These are phyloP conservation scores for Sericinus montela DNA, from an alignment of 2,888 invertebrate genomes.

Conservation along the genomic window DNA sequence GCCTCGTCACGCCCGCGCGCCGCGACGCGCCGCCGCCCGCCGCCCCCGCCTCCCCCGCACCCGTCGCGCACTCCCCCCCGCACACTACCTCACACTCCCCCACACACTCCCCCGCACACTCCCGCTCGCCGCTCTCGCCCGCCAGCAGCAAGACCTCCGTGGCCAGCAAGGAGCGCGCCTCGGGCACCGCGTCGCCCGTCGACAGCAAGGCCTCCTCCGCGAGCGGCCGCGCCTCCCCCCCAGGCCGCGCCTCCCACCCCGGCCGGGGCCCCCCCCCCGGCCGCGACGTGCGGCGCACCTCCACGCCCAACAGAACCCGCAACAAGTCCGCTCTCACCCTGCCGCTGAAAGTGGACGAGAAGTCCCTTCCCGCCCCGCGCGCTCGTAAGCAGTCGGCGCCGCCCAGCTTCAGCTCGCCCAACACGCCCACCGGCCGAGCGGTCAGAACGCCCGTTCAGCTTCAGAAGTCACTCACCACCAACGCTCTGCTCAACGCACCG, in stretches of 20 bases:
- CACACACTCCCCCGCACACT: slow-evolving; percentile 6
- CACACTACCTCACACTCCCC: slow-evolving; percentile 12
- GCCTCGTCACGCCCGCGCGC: slow-evolving; percentile 60
- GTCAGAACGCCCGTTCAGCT: slow-evolving; percentile 49
- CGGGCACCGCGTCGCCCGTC: slow-evolving; percentile 44
- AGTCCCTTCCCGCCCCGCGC: slow-evolving; percentile 28
- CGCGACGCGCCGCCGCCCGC: slow-evolving; percentile 16
- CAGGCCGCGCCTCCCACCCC: slow-evolving; percentile 45
- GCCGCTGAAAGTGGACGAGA: slow-evolving; percentile 39
- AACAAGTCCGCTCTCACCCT: slow-evolving; percentile 45
- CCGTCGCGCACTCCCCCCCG: slow-evolving; percentile 14
- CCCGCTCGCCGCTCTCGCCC: slow-evolving; percentile 31
- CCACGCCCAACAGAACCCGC: slow-evolving; percentile 44
- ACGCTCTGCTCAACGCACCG: slow-evolving; percentile 38
- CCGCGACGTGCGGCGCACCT: slow-evolving; percentile 38
- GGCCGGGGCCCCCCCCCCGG: slow-evolving; percentile 46
- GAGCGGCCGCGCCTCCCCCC: slow-evolving; percentile 48
- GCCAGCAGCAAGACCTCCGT: slow-evolving; percentile 42
- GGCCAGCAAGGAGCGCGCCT: slow-evolving; percentile 35
- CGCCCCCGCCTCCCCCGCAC: slow-evolving; percentile 19
- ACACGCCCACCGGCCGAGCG: slow-evolving; percentile 51
- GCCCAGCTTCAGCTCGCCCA: slow-evolving; percentile 42
- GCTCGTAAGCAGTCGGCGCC: slow-evolving; percentile 65
- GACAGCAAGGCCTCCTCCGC: slow-evolving; percentile 52
- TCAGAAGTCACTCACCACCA: slow-evolving; percentile 49